A percentile compares a stretch with the other conserved stretches of the same genome.
These are phyloP conservation scores for Allobates femoralis DNA, from an alignment of 2,797 vertebrate genomes.

Conservation along the genomic window DNA sequence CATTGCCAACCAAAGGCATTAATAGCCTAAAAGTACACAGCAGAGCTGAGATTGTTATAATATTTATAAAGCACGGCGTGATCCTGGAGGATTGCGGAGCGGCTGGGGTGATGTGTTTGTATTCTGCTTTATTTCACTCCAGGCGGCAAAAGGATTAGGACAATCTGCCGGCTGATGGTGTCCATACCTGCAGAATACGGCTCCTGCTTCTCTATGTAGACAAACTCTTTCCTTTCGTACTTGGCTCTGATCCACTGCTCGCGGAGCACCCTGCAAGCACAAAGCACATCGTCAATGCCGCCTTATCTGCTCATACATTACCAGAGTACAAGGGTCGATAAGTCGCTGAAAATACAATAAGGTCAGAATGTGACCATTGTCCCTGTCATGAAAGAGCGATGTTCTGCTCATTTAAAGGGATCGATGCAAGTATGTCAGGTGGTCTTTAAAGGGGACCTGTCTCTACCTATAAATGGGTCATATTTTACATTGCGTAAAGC, in stretches of 20 bases:
- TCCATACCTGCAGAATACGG: conserved; percentile 88
- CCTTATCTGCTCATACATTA: conserved; percentile 2
- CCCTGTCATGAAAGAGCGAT: background rate
- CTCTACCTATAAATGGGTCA: no score
- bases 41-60: background rate
- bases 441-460: background rate
- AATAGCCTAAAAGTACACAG: background rate
- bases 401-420: background rate
- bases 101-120: conserved; percentile 2
- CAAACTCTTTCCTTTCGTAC: conserved; percentile 89
- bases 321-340: conserved; percentile 5
- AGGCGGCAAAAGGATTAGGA: background rate
- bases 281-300: background rate
- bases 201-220: conserved; percentile 84
- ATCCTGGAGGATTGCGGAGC: background rate
- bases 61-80: background rate
- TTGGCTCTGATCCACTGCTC: conserved; percentile 94
- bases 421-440: background rate
- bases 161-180: background rate
- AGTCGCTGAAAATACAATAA: conserved; percentile 5
- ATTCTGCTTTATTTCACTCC: conserved; percentile 13
- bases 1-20: background rate
- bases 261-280: conserved; percentile 80
- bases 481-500: no score
- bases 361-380: background rate